Conservation (phyloP, 2,797 vertebrate species). For the Gymnoscopelus microlampas region DNA sequence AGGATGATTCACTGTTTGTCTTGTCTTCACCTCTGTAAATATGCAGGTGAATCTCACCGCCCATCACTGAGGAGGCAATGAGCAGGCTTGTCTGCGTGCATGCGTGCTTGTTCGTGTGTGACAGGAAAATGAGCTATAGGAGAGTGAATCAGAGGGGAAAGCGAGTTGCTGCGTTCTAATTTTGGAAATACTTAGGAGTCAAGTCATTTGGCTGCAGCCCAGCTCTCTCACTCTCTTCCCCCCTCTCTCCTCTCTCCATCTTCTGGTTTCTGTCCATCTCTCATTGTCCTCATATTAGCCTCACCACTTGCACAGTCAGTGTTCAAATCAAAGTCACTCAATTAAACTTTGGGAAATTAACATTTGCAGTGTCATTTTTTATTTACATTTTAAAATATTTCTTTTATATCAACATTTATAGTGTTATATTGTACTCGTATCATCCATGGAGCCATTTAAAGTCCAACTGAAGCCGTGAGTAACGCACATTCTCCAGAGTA, state of each 20-base stretch:
- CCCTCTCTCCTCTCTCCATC: constrained; percentile 7
- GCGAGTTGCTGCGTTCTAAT: constrained; percentile 51
- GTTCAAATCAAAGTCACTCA: too few relatives aligned
- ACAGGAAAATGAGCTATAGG: constrained; percentile 49
- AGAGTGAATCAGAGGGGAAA: constrained; percentile 33
- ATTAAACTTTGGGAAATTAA: too few relatives aligned
- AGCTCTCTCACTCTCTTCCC: constrained; percentile 1
- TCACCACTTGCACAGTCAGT: neutral
- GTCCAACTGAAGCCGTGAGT: too few relatives aligned
- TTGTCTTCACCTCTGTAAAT: constrained; percentile 21
- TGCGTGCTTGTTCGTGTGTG: constrained; percentile 18
- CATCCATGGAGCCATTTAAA: too few relatives aligned
- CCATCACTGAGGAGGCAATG: constrained; percentile 13
- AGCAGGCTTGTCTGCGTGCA: neutral
- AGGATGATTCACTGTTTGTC: constrained; percentile 19
- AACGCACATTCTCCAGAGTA: too few relatives aligned
- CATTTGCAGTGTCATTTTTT: too few relatives aligned
- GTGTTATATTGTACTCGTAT: too few relatives aligned
- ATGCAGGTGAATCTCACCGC: constrained; percentile 4
- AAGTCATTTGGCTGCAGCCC: constrained; percentile 42
- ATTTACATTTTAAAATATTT: too few relatives aligned
- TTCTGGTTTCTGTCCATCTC: constrained; percentile 32
- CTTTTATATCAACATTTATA: too few relatives aligned
- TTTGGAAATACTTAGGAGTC: constrained; percentile 56
- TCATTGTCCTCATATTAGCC: constrained; percentile 15